phyloP scores from a whole-genome alignment of 2,113 vertebrate species.

The Nannobrachium achirus region DNA sequence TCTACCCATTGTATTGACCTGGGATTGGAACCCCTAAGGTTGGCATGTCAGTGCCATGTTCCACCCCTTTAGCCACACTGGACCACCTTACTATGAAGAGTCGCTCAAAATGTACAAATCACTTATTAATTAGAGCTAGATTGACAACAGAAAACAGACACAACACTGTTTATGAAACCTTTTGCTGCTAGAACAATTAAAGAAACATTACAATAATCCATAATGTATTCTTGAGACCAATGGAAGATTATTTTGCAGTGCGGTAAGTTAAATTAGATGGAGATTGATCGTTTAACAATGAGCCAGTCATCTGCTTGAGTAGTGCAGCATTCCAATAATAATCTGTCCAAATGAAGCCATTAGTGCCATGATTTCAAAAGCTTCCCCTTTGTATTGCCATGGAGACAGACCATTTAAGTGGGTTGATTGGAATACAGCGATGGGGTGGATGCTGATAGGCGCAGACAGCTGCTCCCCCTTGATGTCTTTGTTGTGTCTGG shows the following conservation, averaged over 20 bases:
- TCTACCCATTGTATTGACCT: no score
- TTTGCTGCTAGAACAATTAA: slow-evolving; percentile 11
- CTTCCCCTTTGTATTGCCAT: slow-evolving; percentile 42
- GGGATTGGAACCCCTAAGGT: no score
- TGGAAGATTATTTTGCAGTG: slow-evolving; percentile 23
- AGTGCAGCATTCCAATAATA: slow-evolving; percentile 30
- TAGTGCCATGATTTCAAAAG: slow-evolving; percentile 29
- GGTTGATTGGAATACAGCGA: slow-evolving; percentile 24
- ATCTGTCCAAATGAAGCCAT: slow-evolving; percentile 57
- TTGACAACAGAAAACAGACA: not conserved
- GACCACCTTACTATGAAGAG: not conserved
- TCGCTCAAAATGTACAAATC: slow-evolving; percentile 18
- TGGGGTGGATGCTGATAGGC: slow-evolving; percentile 27
- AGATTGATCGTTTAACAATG: slow-evolving; percentile 50
- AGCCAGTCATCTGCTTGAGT: slow-evolving; percentile 24
- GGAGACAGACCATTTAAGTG: slow-evolving; percentile 43
- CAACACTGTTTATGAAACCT: not conserved
- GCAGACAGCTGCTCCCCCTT: slow-evolving; percentile 31
- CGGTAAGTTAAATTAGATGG: slow-evolving; percentile 27
- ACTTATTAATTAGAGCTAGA: not conserved
- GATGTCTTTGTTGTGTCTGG: slow-evolving; percentile 42
- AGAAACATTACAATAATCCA: slow-evolving; percentile 14
- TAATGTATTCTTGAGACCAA: slow-evolving; percentile 4
- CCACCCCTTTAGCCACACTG: not conserved
- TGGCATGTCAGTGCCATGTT: not conserved